Conservation (phyloP, 1,140 invertebrate genomes). For the Drosophila sechellia region DNA sequence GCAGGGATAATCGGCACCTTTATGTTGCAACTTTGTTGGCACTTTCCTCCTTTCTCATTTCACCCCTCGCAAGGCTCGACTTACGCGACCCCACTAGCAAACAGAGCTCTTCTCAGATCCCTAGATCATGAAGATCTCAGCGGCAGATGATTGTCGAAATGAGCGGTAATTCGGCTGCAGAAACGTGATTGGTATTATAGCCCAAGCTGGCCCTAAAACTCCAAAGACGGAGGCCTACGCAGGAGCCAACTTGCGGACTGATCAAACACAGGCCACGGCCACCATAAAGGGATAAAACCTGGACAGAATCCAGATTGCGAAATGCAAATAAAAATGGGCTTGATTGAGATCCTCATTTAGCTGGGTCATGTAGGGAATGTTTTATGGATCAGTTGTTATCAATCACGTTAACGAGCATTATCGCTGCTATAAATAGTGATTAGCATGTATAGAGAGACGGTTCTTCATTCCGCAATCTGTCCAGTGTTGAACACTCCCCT, state of each 20-base stretch:
- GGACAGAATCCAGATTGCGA: conserved; percentile 2
- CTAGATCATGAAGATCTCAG: conserved; percentile 25
- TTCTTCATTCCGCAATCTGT: conserved; percentile 12
- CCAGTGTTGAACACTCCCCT: background rate
- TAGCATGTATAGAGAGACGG: conserved; percentile 1
- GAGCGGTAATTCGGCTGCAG: conserved; percentile 43
- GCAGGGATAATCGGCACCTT: conserved; percentile 61
- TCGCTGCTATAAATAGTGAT: conserved; percentile 9
- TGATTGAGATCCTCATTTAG: conserved; percentile 12
- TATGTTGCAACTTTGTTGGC: conserved; percentile 63
- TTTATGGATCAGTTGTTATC: conserved; percentile 51
- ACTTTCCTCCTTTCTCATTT: background rate
- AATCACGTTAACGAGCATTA: conserved; percentile 14
- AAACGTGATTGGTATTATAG: conserved; percentile 66
- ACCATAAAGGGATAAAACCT: conserved; percentile 37
- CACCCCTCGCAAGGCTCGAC: conserved; percentile 14
- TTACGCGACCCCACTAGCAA: conserved; percentile 64
- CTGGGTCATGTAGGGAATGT: conserved; percentile 9
- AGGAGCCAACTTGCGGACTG: conserved; percentile 15
- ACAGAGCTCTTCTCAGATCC: conserved; percentile 35
- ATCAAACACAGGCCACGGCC: conserved; percentile 42
- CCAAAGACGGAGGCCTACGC: conserved; percentile 43
- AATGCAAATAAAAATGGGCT: conserved; percentile 20
- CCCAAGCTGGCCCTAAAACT: conserved; percentile 10
- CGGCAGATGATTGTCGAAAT: conserved; percentile 66